Percentiles rank a stretch among this genome's conserved stretches.
Conservation (phyloP, 2,113 vertebrate genomes). For the Ramphastos sulfuratus region DNA sequence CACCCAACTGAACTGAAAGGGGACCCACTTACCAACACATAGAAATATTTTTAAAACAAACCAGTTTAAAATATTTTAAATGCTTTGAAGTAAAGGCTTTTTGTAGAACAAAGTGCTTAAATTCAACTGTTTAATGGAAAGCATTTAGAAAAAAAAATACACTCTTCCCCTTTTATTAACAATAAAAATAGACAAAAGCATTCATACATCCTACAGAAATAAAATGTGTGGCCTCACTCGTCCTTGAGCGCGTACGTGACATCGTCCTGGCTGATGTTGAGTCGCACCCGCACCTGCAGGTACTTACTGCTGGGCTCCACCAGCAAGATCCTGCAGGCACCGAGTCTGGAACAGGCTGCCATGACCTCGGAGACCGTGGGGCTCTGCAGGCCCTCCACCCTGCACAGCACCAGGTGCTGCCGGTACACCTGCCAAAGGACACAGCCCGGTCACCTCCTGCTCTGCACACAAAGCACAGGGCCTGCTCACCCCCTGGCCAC, state of each 20-base stretch:
- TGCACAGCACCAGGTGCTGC: slow-evolving; percentile 88
- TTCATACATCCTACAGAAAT: not conserved
- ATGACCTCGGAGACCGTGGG: slow-evolving; percentile 83
- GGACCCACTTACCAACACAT: not conserved
- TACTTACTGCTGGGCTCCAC: slow-evolving; percentile 85
- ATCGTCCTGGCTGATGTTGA: slow-evolving; percentile 92
- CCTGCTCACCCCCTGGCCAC: no score
- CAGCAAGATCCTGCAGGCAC: slow-evolving; percentile 86
- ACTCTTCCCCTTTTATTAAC: not conserved
- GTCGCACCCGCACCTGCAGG: slow-evolving; percentile 83
- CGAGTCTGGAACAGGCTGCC: slow-evolving; percentile 83
- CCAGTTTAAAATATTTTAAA: not conserved
- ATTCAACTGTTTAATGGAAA: not conserved
- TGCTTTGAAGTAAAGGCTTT: not conserved
- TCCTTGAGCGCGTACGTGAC: slow-evolving; percentile 88
- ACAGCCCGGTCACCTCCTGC: not conserved
- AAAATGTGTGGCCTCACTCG: slow-evolving; percentile 62
- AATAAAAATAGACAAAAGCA: not conserved
- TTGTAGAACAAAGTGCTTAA: not conserved
- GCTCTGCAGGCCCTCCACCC: slow-evolving; percentile 87
- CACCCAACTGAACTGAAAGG: not conserved
- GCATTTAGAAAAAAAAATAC: not conserved
- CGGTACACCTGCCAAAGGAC: slow-evolving; percentile 79
- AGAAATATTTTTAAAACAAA: not conserved
- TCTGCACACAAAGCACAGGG: no score